A percentile compares a stretch with the other conserved stretches of the same genome.
Conservation (phyloP, 2,888 invertebrate species). For the Eupithecia tripunctaria region DNA sequence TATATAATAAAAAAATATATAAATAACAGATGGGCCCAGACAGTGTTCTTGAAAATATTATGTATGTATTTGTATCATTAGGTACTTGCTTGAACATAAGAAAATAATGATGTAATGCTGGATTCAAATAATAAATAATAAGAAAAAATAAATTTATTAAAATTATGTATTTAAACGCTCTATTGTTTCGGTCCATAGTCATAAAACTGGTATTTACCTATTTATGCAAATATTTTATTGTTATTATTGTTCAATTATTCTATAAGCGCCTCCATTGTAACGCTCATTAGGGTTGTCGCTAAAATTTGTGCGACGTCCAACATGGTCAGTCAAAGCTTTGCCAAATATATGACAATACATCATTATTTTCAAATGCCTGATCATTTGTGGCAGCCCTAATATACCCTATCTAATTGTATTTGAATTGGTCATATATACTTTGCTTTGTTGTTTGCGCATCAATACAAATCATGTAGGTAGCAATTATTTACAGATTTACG, state of each 20-base stretch:
- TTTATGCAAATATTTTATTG: constrained; percentile 37
- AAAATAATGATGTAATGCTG: too few species aligned
- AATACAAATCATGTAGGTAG: not conserved
- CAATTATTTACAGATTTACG: constrained; percentile 1
- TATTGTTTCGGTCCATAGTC: constrained; percentile 46
- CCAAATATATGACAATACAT: not conserved
- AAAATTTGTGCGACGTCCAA: not conserved
- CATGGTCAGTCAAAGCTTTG: not conserved
- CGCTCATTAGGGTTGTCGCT: constrained; percentile 15
- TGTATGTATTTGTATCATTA: too few species aligned
- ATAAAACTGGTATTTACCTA: constrained; percentile 47
- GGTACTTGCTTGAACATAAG: too few species aligned
- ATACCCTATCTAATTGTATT: not conserved
- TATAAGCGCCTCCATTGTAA: constrained; percentile 17
- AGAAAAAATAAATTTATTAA: too few species aligned
- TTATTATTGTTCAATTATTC: constrained; percentile 39
- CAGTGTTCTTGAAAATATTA: too few species aligned
- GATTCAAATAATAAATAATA: too few species aligned
- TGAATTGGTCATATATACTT: not conserved
- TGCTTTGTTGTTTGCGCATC: not conserved
- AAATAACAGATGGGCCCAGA: too few species aligned
- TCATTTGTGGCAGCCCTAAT: not conserved
- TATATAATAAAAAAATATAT: too few species aligned
- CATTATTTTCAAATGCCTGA: not conserved
- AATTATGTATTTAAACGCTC: constrained; percentile 43